Base-by-base conservation (phyloP, 2,113 vertebrate genomes). In the Bubo blakistoni region DNA sequence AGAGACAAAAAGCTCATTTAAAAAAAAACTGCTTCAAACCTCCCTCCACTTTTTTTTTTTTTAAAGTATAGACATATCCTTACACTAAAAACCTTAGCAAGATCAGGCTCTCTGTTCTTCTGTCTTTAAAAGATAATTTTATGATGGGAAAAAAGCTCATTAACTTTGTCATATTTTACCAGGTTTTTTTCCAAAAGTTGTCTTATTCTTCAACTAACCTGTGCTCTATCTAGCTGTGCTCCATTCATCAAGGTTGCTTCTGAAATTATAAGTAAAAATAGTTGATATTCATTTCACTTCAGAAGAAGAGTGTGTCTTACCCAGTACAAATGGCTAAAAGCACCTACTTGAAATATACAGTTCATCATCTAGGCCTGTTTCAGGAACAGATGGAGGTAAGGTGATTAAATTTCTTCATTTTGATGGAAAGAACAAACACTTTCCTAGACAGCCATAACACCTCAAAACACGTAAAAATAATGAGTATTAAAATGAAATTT, bases 371-470 rank as follows among this genome's bases (percentile, higher is more conserved):
- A 81, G 63, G 24, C 32, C 58, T 93, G n/a, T 42, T 83, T 79
- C 67, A 89, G 46, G 54, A 94, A 91, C 81, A 95, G 89, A 95
- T 88, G 89, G 95, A 91, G 58, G 71, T 42, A 76, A 92, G 88
- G 88, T 74, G 92, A 91, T 94, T 90, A 94, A 88, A 92, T 72
- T 49, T 88, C 67, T 93, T 94, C 73, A 93, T 91, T 88, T 91
- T 96, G 87, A 94, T 71, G 66, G 81, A 90, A 94, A 92, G 81
- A 96, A 94, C 84, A 97, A 92, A 95, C 63, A 73, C 70, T 81
- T 89, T 94, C 73, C 62, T 72, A 61, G 69, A 67, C 52, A 89
- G 49, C 70, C 61, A 25, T 47, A 92, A 92, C 81, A 92, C 55
- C 66, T 81, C 69, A 78, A 81, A 51, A 20, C 38, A 77, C 81